phyloP scores from a whole-genome alignment of 2,113 vertebrate genomes.

The Neodon shergylaensis region DNA sequence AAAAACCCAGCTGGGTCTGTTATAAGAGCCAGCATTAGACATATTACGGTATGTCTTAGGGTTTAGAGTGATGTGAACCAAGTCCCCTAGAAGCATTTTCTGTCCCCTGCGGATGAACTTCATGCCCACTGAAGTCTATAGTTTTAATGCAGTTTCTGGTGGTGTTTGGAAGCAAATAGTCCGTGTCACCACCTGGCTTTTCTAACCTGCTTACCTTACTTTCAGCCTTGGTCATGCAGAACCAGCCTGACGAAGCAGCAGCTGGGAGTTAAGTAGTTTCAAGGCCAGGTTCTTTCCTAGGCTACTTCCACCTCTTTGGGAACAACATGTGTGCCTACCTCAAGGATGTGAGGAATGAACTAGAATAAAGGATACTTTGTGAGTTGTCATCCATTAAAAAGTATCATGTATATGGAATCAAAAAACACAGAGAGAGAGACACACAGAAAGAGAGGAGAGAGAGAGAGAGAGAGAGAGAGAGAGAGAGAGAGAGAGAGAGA shows the following conservation, averaged over 20 bases:
- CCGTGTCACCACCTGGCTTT: neutral
- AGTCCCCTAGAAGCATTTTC: neutral
- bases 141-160: neutral
- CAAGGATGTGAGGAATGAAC: neutral
- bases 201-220: neutral
- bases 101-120: neutral
- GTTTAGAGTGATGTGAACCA: neutral
- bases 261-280: neutral
- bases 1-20: neutral
- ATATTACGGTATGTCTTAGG: neutral
- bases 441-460: neutral
- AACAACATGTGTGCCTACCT: neutral
- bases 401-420: neutral
- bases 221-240: neutral
- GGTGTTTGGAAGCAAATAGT: accelerated
- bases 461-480: neutral
- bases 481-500: neutral
- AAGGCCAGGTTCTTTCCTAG: neutral
- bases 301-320: no score
- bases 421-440: neutral
- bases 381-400: neutral
- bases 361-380: neutral
- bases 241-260: neutral
- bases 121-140: neutral
- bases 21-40: neutral